These are phyloP conservation scores for Pristiophorus japonicus DNA, from an alignment of 2,113 vertebrate species.

Conservation along the genomic window DNA sequence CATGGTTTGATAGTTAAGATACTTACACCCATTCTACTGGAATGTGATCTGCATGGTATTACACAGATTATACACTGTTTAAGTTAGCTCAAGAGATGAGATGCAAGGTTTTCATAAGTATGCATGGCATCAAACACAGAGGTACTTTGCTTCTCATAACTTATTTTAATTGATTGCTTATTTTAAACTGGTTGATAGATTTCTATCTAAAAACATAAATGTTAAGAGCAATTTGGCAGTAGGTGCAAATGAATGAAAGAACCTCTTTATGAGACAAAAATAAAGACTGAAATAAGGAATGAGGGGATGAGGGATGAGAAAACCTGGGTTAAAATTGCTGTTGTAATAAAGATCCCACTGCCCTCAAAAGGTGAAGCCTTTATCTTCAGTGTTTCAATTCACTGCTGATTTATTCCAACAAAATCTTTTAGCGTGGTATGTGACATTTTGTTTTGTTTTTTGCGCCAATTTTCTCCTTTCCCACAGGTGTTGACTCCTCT, in stretches of 20 bases:
- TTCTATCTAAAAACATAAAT: too few species aligned
- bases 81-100: constrained; percentile 13
- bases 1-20: not conserved
- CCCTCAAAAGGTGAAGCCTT: not conserved
- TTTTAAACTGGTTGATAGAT: not conserved
- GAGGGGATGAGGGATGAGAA: not conserved
- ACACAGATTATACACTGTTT: constrained; percentile 1
- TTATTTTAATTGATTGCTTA: not conserved
- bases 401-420: not conserved
- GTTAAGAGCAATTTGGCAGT: not conserved
- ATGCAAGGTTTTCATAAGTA: constrained; percentile 12
- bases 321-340: not conserved
- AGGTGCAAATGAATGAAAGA: not conserved
- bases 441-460: not conserved
- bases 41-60: constrained; percentile 26
- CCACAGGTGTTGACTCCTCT: not conserved
- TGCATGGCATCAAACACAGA: not conserved
- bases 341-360: not conserved
- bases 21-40: not conserved
- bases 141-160: not conserved
- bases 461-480: not conserved
- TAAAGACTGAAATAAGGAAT: not conserved
- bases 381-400: not conserved
- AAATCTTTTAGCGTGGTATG: not conserved
- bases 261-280: not conserved